Base-by-base conservation (phyloP, 1,140 invertebrate species). In the Drosophila pandora region DNA sequence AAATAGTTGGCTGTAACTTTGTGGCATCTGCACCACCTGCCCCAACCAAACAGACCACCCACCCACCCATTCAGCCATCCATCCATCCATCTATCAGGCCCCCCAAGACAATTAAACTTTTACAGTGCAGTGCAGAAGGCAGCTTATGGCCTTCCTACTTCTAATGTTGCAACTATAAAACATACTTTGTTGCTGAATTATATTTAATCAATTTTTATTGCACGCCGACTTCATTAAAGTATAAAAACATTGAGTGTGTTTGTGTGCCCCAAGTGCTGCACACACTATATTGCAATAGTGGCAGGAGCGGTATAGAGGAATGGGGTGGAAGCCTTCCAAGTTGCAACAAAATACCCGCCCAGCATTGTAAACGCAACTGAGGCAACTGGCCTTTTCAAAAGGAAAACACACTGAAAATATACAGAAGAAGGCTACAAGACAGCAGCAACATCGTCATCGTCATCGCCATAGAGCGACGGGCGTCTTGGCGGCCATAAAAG, bases 191-290 rank as follows among this genome's bases (percentile, higher is more conserved):
- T 89, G 83, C 83, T 83, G 76, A 87, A 87, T 87, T 87, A 87
- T 87, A 87, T 87, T 87, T 87, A 87, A 87, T 87, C 84, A 87
- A 87, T 88, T 87, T 87, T 87, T 87, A 88, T 88, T 83, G 79
- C 83, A 88, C 79, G 78, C 60, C 83, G 83, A 76, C 83, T 87
- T 87, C 83, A 87, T 87, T 87, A 87, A 83, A 87, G 83, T 87
- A 87, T 87, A 87, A 87, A 87, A 89, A 68, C 61, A 61, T 75
- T 50, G 22, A 48, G 39, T 48, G 37, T 69, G 39, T 59, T 34
- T 47, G 39, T 49, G 12, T 54, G 49, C 65, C 25, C 60, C 34
- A 37, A 37, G 32, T 71, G 52, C 69, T 53, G 68, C 69, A 76
- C 79, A 77, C 74, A 68, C 12, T 41, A 41, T 41, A 41, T 68